Evolutionary conservation across 2,113 vertebrate genomes (phyloP), one percentile per base, ranked within the genome.

Genomic region (Phalacrocorax pelagicus): DNA sequence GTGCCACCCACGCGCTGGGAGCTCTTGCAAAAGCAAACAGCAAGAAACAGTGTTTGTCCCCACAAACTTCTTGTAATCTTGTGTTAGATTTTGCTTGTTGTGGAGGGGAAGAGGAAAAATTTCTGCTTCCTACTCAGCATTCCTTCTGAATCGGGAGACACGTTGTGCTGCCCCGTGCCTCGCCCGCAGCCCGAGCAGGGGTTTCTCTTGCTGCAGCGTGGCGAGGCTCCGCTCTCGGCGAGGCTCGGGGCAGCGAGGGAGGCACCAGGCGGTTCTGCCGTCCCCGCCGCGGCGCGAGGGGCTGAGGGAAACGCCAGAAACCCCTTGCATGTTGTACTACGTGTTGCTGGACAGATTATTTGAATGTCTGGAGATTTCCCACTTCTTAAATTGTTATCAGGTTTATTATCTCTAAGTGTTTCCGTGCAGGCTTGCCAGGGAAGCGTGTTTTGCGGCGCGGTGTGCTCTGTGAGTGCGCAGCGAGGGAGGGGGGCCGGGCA

Each of bases 251-350:
- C 11, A 8, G 30, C 2, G 42, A 11, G 20, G 49, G 87, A 27
- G 67, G 46, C 49, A 54, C 10, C 2, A 1, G 16, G 15, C 2
- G 1, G 21, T 6, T 58, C 62, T 11, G 22, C 51, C 7, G 1
- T 12, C 34, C 23, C 8, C 9, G 1, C 16, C 1, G 3, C 0
- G 2, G 29, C 63, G 27, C 1, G 6, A 0, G 51, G 52, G 59
- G 2, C 44, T 2, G 6, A 7, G 49, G 24, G 12, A 22, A 5
- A 1, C 0, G 7, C 36, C 70, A 36, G 36, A 3, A 74, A 0
- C 29, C 1, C 0, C 52, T 29, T 4, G 0, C 0, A 0, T 7
- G 16, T 6, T 0, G 15, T 12, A 14, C 26, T 2, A 1, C 5
- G 0, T 1, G 40, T 4, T 15, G 57, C 61, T 1, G 36, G 32